Percentiles rank a stretch among this genome's conserved stretches.
Evolutionary conservation across 2,797 vertebrate genomes (phyloP).

Genomic region (Choloepus didactylus): DNA sequence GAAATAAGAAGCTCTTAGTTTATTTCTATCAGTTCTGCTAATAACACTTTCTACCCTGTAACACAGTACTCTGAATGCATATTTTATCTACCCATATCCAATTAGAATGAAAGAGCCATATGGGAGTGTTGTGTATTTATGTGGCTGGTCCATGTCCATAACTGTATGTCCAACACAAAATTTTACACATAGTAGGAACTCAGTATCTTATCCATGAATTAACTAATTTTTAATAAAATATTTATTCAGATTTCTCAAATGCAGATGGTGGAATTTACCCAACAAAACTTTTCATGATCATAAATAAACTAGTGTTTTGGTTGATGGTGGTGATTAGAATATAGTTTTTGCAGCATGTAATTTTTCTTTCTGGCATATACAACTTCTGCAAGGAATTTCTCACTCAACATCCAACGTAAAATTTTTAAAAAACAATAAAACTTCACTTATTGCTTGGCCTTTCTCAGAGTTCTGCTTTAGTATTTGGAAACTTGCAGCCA

Average conservation of each 20-base stretch:
- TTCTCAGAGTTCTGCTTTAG: neutral
- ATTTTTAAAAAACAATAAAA: neutral
- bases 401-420: neutral
- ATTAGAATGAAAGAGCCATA: neutral
- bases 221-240: slow-evolving; percentile 2
- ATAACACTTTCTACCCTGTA: neutral
- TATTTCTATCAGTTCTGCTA: neutral
- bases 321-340: neutral
- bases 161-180: neutral
- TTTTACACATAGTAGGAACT: neutral
- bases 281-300: neutral
- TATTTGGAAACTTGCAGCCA: neutral
- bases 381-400: slow-evolving; percentile 15
- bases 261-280: neutral
- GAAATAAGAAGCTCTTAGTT: neutral
- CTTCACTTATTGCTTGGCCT: neutral
- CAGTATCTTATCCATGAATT: slow-evolving; percentile 11
- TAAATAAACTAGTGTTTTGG: neutral
- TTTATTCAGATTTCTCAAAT: slow-evolving; percentile 31
- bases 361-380: slow-evolving; percentile 16
- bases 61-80: neutral
- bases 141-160: neutral
- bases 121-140: neutral
- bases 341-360: neutral
- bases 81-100: neutral